These are phyloP conservation scores for Rhabditoides inermis DNA, from an alignment of 2,888 invertebrate species.

Conservation along the genomic window DNA sequence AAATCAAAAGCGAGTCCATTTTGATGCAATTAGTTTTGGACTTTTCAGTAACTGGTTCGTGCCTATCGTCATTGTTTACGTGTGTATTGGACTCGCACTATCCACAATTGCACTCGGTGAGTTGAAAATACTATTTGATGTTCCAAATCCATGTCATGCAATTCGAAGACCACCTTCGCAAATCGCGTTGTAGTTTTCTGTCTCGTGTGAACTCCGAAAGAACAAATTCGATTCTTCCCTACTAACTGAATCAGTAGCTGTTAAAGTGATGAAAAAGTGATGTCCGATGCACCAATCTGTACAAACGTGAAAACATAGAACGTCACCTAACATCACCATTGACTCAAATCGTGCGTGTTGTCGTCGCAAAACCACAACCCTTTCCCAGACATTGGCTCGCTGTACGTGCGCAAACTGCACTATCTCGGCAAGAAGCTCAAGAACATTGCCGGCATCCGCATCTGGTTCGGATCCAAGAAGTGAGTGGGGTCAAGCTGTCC, in stretches of 20 bases:
- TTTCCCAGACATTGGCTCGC: slow-evolving; percentile 41
- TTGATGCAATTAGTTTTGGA: background rate
- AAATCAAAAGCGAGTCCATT: background rate
- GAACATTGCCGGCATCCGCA: slow-evolving; percentile 42
- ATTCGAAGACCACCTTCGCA: no score
- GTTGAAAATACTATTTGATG: no score
- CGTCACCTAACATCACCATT: no score
- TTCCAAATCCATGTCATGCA: no score
- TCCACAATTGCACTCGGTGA: slow-evolving; percentile 48
- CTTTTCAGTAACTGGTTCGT: slow-evolving; percentile 35
- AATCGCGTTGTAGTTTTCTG: no score
- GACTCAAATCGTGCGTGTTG: no score
- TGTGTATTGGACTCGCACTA: slow-evolving; percentile 46
- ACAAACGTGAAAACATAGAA: background rate
- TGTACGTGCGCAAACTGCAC: slow-evolving; percentile 46
- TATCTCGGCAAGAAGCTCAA: slow-evolving; percentile 40
- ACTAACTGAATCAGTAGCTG: no score
- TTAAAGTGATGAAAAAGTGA: no score
- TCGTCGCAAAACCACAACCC: no score
- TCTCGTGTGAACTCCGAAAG: no score
- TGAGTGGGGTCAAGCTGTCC: slow-evolving; percentile 10
- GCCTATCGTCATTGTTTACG: slow-evolving; percentile 46
- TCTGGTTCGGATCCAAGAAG: slow-evolving; percentile 49
- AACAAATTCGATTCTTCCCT: no score
- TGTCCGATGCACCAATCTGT: no score